Conservation (phyloP, 2,888 invertebrate species). For the Drosophila pseudotakahashii region DNA sequence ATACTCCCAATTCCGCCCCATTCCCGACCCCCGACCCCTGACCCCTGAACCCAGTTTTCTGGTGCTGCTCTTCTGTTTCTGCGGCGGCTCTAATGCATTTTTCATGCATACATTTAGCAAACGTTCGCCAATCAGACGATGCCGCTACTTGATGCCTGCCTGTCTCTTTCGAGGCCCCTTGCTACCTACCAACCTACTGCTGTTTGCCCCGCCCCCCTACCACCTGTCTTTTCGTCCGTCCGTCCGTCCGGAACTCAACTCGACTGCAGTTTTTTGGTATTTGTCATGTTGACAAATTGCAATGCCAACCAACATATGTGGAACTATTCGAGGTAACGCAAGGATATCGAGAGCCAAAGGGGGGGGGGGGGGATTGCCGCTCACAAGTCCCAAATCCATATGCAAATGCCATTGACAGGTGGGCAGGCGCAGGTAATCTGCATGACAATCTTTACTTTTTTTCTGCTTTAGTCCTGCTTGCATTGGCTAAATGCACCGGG, state of each 20-base stretch:
- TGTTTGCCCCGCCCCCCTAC: background rate
- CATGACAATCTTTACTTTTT: slow-evolving; percentile 39
- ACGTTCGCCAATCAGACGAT: slow-evolving; percentile 61
- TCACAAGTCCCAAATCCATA: slow-evolving; percentile 53
- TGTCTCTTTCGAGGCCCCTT: background rate
- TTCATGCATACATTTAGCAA: slow-evolving; percentile 71
- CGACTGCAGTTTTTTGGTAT: slow-evolving; percentile 48
- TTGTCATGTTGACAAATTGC: slow-evolving; percentile 70
- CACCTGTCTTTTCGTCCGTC: slow-evolving; percentile 8
- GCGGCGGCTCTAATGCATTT: slow-evolving; percentile 68
- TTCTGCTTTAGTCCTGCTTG: slow-evolving; percentile 13
- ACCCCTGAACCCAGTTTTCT: slow-evolving; percentile 5
- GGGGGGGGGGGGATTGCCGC: slow-evolving; percentile 6
- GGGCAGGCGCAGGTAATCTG: slow-evolving; percentile 49
- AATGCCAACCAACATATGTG: slow-evolving; percentile 52
- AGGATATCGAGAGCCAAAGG: slow-evolving; percentile 2
- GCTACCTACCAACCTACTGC: background rate
- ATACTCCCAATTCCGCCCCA: background rate
- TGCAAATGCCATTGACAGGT: slow-evolving; percentile 59
- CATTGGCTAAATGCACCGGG: slow-evolving; percentile 33
- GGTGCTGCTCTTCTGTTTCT: slow-evolving; percentile 36
- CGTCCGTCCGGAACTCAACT: slow-evolving; percentile 21
- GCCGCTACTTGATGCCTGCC: slow-evolving; percentile 46
- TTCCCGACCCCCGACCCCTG: background rate
- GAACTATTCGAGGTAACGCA: slow-evolving; percentile 14